Evolutionary conservation across 1,140 invertebrate genomes (phyloP).

Genomic region (Plectrocnemia conspersa): DNA sequence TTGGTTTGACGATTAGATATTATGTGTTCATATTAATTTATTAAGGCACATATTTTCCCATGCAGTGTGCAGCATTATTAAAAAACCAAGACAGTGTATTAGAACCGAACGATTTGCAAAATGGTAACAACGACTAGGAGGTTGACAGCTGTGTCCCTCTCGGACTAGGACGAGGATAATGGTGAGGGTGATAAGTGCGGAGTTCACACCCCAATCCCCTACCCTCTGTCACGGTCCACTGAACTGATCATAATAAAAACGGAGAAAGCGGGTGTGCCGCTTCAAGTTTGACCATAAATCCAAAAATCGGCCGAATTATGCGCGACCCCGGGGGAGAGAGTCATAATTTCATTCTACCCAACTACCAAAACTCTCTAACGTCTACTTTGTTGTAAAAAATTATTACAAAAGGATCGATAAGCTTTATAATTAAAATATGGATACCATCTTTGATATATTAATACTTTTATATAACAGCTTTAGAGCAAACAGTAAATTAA

Average conservation of each 20-base stretch:
- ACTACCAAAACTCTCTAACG: neutral
- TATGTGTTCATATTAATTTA: too few species aligned
- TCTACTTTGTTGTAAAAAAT: too few species aligned
- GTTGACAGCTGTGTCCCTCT: slow-evolving; percentile 32
- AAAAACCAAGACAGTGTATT: too few species aligned
- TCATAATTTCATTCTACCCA: slow-evolving; percentile 9
- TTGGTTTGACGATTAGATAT: too few species aligned
- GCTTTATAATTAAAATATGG: too few species aligned
- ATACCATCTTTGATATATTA: too few species aligned
- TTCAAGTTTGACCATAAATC: slow-evolving; percentile 55
- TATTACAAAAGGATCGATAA: too few species aligned
- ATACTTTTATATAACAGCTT: too few species aligned
- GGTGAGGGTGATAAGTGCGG: slow-evolving; percentile 23
- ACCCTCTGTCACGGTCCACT: slow-evolving; percentile 51
- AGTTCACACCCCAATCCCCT: slow-evolving; percentile 30
- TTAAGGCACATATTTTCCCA: too few species aligned
- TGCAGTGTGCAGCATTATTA: neutral
- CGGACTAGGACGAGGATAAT: slow-evolving; percentile 10
- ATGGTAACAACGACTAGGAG: too few species aligned
- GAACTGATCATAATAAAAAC: slow-evolving; percentile 56
- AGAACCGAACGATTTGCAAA: too few species aligned
- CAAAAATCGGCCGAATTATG: slow-evolving; percentile 33
- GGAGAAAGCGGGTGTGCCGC: slow-evolving; percentile 21
- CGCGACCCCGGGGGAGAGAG: slow-evolving; percentile 11
- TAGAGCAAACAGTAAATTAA: too few species aligned